A percentile compares a stretch with the other conserved stretches of the same genome.
Conservation (phyloP, 1,140 invertebrate species). For the Drosophila nigromelanica region DNA sequence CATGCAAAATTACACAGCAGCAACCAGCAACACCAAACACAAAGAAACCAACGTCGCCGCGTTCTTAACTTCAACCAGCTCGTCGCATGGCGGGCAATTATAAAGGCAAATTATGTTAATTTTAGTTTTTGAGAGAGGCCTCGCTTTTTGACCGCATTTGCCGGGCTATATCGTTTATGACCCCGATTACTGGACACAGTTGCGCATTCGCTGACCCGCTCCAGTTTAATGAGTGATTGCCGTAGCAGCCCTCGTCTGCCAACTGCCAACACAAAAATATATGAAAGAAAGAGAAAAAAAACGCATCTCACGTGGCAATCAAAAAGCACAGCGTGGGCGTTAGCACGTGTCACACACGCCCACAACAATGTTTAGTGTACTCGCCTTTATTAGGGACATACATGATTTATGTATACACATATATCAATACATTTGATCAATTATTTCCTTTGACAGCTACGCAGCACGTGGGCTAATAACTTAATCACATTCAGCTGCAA, state of each 20-base stretch:
- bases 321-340: slow-evolving; percentile 36
- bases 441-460: slow-evolving; percentile 63
- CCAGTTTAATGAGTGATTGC: background rate
- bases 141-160: slow-evolving; percentile 37
- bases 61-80: slow-evolving; percentile 6
- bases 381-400: slow-evolving; percentile 32
- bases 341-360: slow-evolving; percentile 28
- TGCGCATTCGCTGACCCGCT: slow-evolving; percentile 9
- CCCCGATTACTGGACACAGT: slow-evolving; percentile 47
- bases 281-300: background rate
- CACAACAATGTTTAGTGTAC: background rate
- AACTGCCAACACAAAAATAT: background rate
- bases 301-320: slow-evolving; percentile 3
- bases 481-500: slow-evolving; percentile 50
- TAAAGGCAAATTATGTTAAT: slow-evolving; percentile 71
- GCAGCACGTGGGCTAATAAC: slow-evolving; percentile 44
- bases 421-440: slow-evolving; percentile 60
- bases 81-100: slow-evolving; percentile 37
- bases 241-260: background rate
- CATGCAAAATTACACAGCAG: slow-evolving; percentile 74
- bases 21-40: slow-evolving; percentile 13
- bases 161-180: slow-evolving; percentile 62
- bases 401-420: slow-evolving; percentile 57
- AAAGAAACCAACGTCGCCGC: slow-evolving; percentile 24
- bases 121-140: slow-evolving; percentile 38